Base-by-base conservation (phyloP, 1,140 invertebrate genomes). In the Eurosta solidaginis region DNA sequence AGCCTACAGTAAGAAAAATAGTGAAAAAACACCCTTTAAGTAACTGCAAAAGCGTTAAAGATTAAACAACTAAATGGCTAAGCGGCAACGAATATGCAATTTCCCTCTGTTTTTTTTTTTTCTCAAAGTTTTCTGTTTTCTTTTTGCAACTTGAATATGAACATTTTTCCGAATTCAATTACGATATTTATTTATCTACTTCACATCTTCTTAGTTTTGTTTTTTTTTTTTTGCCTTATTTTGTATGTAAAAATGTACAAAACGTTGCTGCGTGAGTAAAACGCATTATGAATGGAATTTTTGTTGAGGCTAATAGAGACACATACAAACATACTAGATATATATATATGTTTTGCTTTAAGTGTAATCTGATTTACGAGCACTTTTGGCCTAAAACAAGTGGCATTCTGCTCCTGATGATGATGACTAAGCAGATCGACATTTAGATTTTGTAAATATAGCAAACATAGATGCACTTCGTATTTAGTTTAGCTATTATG, bases 241-340 rank as follows among this genome's bases (percentile, higher is more conserved):
- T 68, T 22, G n/a, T 42, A 59, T 40, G 17, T 68, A 68, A 68
- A 77, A 85, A 84, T 83, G 83, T 85, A 85, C 84, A 85, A 85
- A 85, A 85, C 84, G 84, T 84, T 82, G 84, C 81, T 85, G 84
- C 84, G 84, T 85, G 84, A 82, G 83, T 80, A 74, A 84, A 85
- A 85, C 85, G 84, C 84, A 85, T 85, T 85, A 85, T 85, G 79
- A 79, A 79, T 75, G 25, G 36, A 40, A 40, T 42, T 42, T 68
- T 40, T 68, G 59, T 68, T 68, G 27, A n/a, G 33, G n/a, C 59
- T 68, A 68, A 40, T 68, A 68, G 59, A 22, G 59, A 17, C 27
- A 63, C 27, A 33, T 1, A 33, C 5, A 20, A 7, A n/a, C 54
- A 40, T n/a, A 42, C 36, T n/a, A n/a, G n/a, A n/a, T n/a, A 68